These are phyloP conservation scores for Ammodytes dubius DNA, from an alignment of 2,113 vertebrate genomes.

Conservation along the genomic window DNA sequence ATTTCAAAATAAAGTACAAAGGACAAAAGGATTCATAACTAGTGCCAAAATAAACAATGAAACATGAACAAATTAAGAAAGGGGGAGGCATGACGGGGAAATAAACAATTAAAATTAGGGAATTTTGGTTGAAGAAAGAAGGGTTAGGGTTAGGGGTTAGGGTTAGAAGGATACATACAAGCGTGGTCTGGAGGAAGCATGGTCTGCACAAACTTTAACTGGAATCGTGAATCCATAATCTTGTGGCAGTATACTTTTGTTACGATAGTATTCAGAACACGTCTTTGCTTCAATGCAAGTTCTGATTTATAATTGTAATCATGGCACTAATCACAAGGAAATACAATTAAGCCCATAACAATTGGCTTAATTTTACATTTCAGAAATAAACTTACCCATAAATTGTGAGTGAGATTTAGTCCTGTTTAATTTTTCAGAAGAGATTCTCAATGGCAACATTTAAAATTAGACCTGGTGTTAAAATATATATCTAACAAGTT, in stretches of 20 bases:
- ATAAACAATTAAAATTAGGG: too few relatives aligned
- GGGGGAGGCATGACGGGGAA: neutral
- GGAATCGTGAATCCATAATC: conserved; percentile 1
- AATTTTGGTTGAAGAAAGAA: neutral
- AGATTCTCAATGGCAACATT: conserved; percentile 42
- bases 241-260: conserved; percentile 8
- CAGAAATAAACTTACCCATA: conserved; percentile 26
- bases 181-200: neutral
- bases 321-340: neutral
- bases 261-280: conserved; percentile 28
- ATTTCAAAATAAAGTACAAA: conserved; percentile 27
- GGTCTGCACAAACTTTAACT: conserved; percentile 18
- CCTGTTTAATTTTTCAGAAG: conserved; percentile 19
- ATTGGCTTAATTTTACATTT: neutral
- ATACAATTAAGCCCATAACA: neutral
- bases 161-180: neutral
- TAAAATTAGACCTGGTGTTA: conserved; percentile 54
- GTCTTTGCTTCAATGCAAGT: neutral
- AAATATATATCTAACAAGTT: conserved; percentile 70
- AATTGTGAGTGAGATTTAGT: conserved; percentile 6
- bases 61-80: neutral
- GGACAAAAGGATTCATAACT: neutral
- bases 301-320: neutral
- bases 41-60: neutral
- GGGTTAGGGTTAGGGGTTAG: too few relatives aligned